These are phyloP conservation scores for Chydorus sphaericus DNA, from an alignment of 2,888 invertebrate species.

Conservation along the genomic window DNA sequence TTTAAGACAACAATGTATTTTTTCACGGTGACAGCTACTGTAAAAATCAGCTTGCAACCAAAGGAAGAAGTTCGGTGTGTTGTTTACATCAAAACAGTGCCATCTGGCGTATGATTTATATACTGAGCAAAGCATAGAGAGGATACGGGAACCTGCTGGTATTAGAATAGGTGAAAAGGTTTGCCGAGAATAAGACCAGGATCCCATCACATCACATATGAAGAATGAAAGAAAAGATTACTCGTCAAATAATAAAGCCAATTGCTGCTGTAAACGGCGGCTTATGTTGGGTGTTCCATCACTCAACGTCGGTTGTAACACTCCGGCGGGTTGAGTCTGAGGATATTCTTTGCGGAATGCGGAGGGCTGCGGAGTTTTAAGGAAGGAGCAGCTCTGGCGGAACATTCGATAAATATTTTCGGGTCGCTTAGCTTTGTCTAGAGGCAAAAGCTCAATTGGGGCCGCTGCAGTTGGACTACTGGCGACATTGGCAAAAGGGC, in stretches of 20 bases:
- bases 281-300: neutral
- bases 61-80: too few relatives aligned
- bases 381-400: neutral
- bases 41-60: too few relatives aligned
- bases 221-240: too few relatives aligned
- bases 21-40: too few relatives aligned
- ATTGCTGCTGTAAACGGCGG: neutral
- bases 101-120: too few relatives aligned
- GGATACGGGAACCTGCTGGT: too few relatives aligned
- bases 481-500: neutral
- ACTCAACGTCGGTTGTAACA: neutral
- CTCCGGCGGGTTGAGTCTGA: neutral
- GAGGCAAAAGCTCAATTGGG: neutral
- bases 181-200: too few relatives aligned
- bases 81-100: too few relatives aligned
- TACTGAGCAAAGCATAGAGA: too few relatives aligned
- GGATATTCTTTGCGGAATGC: neutral
- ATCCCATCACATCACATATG: too few relatives aligned
- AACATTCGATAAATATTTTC: neutral
- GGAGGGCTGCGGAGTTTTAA: neutral
- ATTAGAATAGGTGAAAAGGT: too few relatives aligned
- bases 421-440: neutral
- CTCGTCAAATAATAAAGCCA: neutral
- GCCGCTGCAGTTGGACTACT: neutral
- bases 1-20: too few relatives aligned